phyloP scores from a whole-genome alignment of 2,888 invertebrate genomes.

The Carpatolechia fugitivella region DNA sequence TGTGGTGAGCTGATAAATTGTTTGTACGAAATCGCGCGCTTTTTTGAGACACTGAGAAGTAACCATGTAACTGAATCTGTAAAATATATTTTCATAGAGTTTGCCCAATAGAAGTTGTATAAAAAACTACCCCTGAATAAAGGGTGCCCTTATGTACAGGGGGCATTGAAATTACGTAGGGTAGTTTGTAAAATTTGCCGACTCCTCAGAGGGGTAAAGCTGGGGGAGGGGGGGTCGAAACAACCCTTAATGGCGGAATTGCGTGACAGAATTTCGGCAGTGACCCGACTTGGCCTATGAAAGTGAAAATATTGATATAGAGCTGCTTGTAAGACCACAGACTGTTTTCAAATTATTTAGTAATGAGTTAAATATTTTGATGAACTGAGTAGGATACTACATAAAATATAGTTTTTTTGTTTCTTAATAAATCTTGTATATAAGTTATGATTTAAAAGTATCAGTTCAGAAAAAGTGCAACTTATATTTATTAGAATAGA shows the following conservation, averaged over 20 bases:
- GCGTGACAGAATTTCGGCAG: conserved; percentile 79
- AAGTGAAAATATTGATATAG: conserved; percentile 72
- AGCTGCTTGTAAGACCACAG: conserved; percentile 39
- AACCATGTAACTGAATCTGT: conserved; percentile 17
- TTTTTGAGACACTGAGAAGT: no score
- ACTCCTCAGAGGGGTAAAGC: conserved; percentile 42
- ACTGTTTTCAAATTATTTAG: neutral
- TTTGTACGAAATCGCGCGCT: no score
- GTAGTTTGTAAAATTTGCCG: conserved; percentile 76
- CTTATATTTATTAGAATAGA: no score
- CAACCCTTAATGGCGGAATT: conserved; percentile 76
- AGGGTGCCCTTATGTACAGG: conserved; percentile 50
- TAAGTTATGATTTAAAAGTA: no score
- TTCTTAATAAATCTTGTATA: no score
- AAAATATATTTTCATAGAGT: conserved; percentile 50
- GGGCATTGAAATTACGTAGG: conserved; percentile 61
- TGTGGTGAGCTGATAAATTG: no score
- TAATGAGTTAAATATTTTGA: neutral
- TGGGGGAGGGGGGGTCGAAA: conserved; percentile 45
- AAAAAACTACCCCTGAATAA: conserved; percentile 48
- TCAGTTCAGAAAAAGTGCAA: no score
- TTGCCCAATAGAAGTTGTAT: conserved; percentile 47
- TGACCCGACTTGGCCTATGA: conserved; percentile 72
- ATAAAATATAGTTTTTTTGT: no score
- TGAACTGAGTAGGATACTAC: no score